Conservation (phyloP, 2,797 vertebrate species). For the Halcyon badia region DNA sequence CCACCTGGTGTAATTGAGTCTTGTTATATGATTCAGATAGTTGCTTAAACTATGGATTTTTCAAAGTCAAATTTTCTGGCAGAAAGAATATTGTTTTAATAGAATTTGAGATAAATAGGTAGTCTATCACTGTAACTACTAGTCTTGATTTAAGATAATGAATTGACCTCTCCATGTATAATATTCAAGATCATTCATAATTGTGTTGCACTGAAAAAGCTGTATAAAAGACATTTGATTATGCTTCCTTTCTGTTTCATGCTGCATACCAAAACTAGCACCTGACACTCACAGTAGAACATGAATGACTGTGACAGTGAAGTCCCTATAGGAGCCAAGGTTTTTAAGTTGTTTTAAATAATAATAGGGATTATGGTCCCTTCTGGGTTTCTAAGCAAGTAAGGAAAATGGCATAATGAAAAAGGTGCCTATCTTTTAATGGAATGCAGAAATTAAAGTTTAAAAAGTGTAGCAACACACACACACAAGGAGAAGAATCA, state of each 20-base stretch:
- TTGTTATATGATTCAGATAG: conserved; percentile 43
- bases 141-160: conserved; percentile 47
- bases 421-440: conserved; percentile 16
- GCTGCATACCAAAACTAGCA: conserved; percentile 9
- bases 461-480: background rate
- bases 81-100: conserved; percentile 57
- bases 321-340: background rate
- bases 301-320: background rate
- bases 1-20: conserved; percentile 59
- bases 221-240: conserved; percentile 26
- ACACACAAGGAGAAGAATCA: background rate
- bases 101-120: conserved; percentile 53
- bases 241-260: conserved; percentile 27
- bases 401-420: background rate
- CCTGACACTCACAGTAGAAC: conserved; percentile 17
- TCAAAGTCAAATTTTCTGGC: conserved; percentile 64
- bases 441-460: conserved; percentile 33
- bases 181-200: conserved; percentile 49
- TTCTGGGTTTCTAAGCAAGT: conserved; percentile 24
- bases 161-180: conserved; percentile 30
- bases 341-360: conserved; percentile 28
- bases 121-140: background rate
- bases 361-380: background rate
- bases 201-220: background rate
- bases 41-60: conserved; percentile 59